Base-by-base conservation (phyloP, 1,140 invertebrate species). In the Listronotus oregonensis region DNA sequence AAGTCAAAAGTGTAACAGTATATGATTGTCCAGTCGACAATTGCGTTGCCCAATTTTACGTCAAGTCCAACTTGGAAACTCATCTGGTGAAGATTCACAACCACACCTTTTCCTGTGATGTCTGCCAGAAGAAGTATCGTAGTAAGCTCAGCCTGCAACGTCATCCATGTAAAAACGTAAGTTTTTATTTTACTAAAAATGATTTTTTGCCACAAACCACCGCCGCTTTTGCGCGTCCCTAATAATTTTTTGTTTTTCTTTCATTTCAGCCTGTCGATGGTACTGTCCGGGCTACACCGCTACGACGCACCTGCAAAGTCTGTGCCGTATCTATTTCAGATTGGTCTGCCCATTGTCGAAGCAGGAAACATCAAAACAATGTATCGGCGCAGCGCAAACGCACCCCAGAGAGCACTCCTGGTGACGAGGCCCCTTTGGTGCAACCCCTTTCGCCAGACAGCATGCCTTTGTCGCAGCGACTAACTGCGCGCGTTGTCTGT, bases 271-370 rank as follows among this genome's bases (percentile, higher is more conserved):
- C n/a, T n/a, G n/a, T n/a, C n/a, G n/a, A n/a, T n/a, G n/a, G n/a
- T n/a, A n/a, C n/a, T n/a, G n/a, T n/a, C n/a, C n/a, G n/a, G 69
- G 44, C 75, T 12, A 59, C 15, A n/a, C 15, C 44, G 15, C 11
- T 46, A 17, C 15, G 15, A 46, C 11, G 44, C 44, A 46, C 15
- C 8, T 46, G 11, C 44, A 46, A 46, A n/a, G n/a, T n/a, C n/a
- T n/a, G n/a, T n/a, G 37, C 37, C 12, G 37, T 39, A 39, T 39
- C 37, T 39, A 39, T 39, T 39, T 39, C 37, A 12, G 37, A 39
- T 39, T 39, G 37, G 37, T 39, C 37, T 39, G 37, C 37, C 37
- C 37, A 39, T n/a, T n/a, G n/a, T n/a, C n/a, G n/a, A n/a, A n/a
- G n/a, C n/a, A n/a, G n/a, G n/a, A n/a, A n/a, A n/a, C 37, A 39